Evolutionary conservation across 2,888 invertebrate species (phyloP), one percentile per base, ranked within the genome.

Genomic region (Catocala nupta): DNA sequence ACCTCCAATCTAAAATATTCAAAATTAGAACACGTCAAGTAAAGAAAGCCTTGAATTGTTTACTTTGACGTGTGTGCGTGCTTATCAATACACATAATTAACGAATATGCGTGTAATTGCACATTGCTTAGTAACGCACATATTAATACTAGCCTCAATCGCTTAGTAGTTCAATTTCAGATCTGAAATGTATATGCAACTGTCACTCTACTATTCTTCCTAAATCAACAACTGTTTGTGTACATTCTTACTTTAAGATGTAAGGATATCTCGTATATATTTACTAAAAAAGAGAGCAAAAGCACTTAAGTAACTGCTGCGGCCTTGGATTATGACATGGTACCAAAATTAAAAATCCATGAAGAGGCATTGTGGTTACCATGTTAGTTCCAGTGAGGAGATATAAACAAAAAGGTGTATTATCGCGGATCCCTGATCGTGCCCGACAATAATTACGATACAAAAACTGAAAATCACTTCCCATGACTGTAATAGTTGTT

Each of bases 401-500:
- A 81, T 85, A 87, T 80, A 86, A 84, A 90, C 87, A 88, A 88
- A 88, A 86, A 84, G 72, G 70, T 77, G 71, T 81, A 84, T 88
- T 87, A 89, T 84, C 86, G 81, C 81, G 77, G 84, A 83, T 82
- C 84, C 84, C 79, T 82, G 83, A 86, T 87, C 83, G 80, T 81
- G 80, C 80, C 82, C 81, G 81, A 82, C 86, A 87, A 68, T 75
- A 67, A 89, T 88, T 86, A 81, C 79, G 78, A 78, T 81, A 87
- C 77, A 90, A 90, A 92, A 90, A 90, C 84, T 72, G 74, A 81
- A 82, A 88, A 71, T 88, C 90, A 87, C 81, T 93, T 93, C 93
- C 93, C 93, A 93, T 93, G 93, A 93, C 93, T 88, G 80, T 78
- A 82, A 81, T 84, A 83, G 82, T 85, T 79, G 82, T 78, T 82